These are phyloP conservation scores for Gadus chalcogrammus DNA, from an alignment of 2,113 vertebrate species.

Conservation along the genomic window DNA sequence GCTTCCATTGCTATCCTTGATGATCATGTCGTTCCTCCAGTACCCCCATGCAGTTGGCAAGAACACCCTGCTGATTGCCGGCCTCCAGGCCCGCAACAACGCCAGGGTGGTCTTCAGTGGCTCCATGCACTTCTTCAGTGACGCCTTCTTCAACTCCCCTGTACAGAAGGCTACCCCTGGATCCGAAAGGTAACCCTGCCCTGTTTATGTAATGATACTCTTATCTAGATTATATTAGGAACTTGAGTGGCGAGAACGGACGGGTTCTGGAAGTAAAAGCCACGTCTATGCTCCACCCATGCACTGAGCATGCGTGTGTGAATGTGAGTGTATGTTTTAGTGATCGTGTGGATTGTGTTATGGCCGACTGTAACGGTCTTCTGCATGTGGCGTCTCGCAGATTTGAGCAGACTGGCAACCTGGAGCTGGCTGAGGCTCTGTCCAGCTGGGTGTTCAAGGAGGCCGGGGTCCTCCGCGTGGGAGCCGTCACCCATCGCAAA, in stretches of 20 bases:
- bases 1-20: not conserved
- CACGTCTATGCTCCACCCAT: too few relatives aligned
- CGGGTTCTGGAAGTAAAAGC: too few relatives aligned
- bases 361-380: too few relatives aligned
- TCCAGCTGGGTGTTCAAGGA: slow-evolving; percentile 99
- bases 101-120: slow-evolving; percentile 94
- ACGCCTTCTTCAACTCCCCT: slow-evolving; percentile 90
- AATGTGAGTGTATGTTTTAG: too few relatives aligned
- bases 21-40: slow-evolving; percentile 55
- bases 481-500: slow-evolving; percentile 87
- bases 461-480: slow-evolving; percentile 92
- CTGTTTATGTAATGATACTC: not conserved
- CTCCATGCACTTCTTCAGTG: slow-evolving; percentile 95
- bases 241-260: too few relatives aligned
- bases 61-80: slow-evolving; percentile 94
- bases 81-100: slow-evolving; percentile 95
- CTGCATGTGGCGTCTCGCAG: slow-evolving; percentile 54
- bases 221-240: not conserved
- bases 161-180: slow-evolving; percentile 88
- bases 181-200: slow-evolving; percentile 77
- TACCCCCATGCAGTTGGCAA: slow-evolving; percentile 95
- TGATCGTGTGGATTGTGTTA: too few relatives aligned
- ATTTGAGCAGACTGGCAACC: slow-evolving; percentile 86
- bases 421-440: slow-evolving; percentile 86
- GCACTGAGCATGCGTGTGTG: too few relatives aligned